Percentiles rank a stretch among this genome's conserved stretches.
Evolutionary conservation across 2,888 invertebrate genomes (phyloP).

Genomic region (Meghimatium bilineatum): DNA sequence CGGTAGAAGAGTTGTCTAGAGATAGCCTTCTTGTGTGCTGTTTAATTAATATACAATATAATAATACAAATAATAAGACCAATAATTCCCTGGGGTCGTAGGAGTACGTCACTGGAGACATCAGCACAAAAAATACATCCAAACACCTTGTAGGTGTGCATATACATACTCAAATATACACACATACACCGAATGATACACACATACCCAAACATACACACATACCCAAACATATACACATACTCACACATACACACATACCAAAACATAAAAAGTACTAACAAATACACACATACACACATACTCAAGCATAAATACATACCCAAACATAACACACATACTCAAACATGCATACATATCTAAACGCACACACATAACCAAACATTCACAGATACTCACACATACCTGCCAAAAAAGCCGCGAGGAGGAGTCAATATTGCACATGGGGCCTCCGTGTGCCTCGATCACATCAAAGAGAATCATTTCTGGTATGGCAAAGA

Average conservation of each 20-base stretch:
- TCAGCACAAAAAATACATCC: too few species aligned
- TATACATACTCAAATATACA: background rate
- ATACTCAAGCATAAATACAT: background rate
- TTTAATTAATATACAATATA: too few species aligned
- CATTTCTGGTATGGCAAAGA: slow-evolving; percentile 68
- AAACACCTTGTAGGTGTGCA: too few species aligned
- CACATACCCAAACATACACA: too few species aligned
- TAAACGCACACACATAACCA: background rate
- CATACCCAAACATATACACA: background rate
- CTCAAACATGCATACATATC: slow-evolving; percentile 48
- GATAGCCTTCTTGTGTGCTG: too few species aligned
- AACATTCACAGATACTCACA: background rate
- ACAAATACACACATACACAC: background rate
- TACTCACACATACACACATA: background rate
- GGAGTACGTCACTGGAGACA: too few species aligned
- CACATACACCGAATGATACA: background rate
- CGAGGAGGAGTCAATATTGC: slow-evolving; percentile 59
- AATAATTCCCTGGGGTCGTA: too few species aligned
- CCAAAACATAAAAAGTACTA: background rate
- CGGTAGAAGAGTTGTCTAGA: too few species aligned
- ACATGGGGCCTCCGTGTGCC: slow-evolving; percentile 54
- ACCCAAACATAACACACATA: background rate
- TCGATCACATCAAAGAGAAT: slow-evolving; percentile 55
- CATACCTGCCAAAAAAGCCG: slow-evolving; percentile 65
- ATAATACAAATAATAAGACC: too few species aligned